Conservation (phyloP, 2,113 vertebrate species). For the Struthidea cinerea region DNA sequence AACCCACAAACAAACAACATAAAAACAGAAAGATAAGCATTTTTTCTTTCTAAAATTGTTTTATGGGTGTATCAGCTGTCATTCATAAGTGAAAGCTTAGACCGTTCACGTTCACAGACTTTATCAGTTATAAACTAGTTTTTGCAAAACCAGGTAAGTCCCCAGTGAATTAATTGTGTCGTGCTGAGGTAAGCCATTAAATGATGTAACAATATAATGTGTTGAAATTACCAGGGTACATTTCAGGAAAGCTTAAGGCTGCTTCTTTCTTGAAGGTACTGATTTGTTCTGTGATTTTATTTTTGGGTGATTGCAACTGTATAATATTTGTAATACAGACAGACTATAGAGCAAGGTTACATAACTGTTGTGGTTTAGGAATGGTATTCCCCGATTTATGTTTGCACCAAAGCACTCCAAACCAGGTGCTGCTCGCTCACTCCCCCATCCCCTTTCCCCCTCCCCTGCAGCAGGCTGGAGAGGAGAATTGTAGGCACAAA, state of each 20-base stretch:
- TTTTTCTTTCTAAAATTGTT: neutral
- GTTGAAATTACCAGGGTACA: neutral
- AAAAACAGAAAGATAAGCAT: neutral
- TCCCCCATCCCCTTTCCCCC: neutral
- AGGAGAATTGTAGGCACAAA: neutral
- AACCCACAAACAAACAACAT: neutral
- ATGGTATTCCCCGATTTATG: neutral
- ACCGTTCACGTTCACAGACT: neutral
- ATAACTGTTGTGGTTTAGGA: neutral
- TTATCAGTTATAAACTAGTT: neutral
- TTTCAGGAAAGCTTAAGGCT: neutral
- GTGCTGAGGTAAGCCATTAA: neutral
- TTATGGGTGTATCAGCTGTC: neutral
- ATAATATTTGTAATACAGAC: neutral
- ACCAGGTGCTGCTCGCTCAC: rapidly evolving
- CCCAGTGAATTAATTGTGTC: neutral
- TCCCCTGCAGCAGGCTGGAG: neutral
- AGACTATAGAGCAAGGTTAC: neutral
- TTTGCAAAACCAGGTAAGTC: neutral
- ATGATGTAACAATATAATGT: neutral
- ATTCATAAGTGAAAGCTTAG: neutral
- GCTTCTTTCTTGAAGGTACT: neutral
- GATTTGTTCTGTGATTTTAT: neutral
- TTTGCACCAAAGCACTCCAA: neutral
- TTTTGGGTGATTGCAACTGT: neutral